phyloP scores from a whole-genome alignment of 2,797 vertebrate genomes.

The Chiroxiphia lanceolata region DNA sequence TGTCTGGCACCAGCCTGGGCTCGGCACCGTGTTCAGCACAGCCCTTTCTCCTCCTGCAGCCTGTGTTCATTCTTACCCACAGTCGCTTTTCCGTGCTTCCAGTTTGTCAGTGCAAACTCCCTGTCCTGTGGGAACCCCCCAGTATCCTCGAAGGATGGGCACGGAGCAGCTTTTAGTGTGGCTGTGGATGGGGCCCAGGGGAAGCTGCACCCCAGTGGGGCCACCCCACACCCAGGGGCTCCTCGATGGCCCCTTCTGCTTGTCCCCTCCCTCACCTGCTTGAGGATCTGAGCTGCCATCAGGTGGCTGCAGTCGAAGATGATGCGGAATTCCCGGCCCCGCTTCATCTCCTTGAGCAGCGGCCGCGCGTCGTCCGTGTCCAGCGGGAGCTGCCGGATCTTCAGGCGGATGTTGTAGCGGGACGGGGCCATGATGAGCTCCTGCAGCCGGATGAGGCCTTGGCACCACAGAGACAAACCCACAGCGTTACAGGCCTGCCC shows the following conservation, averaged over 20 bases:
- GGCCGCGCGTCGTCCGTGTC: conserved; percentile 90
- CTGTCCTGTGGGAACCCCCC: not conserved
- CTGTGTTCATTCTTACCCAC: rapidly evolving
- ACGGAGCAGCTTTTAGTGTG: rapidly evolving
- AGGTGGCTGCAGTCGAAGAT: conserved; percentile 97
- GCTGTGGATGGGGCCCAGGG: not conserved
- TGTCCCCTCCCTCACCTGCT: conserved; percentile 89
- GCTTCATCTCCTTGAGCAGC: conserved; percentile 98
- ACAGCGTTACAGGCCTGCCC: not conserved
- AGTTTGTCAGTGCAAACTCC: not conserved
- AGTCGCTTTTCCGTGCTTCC: not conserved
- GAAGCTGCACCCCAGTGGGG: not conserved
- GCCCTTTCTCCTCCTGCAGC: not conserved
- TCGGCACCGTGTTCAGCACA: rapidly evolving
- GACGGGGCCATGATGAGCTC: conserved; percentile 99
- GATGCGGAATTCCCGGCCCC: conserved; percentile 94
- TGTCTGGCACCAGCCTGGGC: not conserved
- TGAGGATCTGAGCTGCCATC: conserved; percentile 96
- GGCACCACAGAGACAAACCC: conserved; percentile 12
- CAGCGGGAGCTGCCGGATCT: conserved; percentile 95
- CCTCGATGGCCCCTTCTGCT: rapidly evolving
- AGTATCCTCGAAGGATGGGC: rapidly evolving
- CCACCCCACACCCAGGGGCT: rapidly evolving
- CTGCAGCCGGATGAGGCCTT: conserved; percentile 96
- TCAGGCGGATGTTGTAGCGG: conserved; percentile 96